Conservation (phyloP, 2,888 invertebrate genomes). For the Cristatella mucedo region DNA sequence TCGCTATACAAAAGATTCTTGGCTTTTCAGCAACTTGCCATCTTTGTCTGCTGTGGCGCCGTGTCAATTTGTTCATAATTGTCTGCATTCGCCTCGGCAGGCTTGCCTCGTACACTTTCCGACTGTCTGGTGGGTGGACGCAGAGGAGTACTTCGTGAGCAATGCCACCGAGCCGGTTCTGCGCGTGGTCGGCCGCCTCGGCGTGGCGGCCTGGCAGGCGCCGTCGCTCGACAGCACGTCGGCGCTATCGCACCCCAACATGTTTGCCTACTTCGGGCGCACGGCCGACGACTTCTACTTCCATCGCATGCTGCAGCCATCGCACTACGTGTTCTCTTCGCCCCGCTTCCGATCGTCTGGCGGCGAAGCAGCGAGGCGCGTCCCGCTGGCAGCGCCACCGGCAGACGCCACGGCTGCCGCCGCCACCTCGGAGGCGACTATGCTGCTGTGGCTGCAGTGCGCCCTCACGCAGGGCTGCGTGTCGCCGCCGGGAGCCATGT, state of each 20-base stretch:
- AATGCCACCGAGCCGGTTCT: background rate
- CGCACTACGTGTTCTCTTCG: background rate
- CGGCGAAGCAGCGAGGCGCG: too few species aligned
- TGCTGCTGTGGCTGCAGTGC: slow-evolving; percentile 5
- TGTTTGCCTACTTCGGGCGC: slow-evolving; percentile 6
- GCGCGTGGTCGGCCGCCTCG: background rate
- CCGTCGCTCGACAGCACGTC: too few species aligned
- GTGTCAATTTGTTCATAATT: too few species aligned
- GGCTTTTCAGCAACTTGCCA: too few species aligned
- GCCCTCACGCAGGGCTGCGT: slow-evolving; percentile 6
- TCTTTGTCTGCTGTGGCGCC: too few species aligned
- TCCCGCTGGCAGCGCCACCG: too few species aligned
- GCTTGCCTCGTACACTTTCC: too few species aligned
- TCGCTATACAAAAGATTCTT: too few species aligned
- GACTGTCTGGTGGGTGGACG: slow-evolving; percentile 5
- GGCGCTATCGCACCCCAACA: slow-evolving; percentile 4
- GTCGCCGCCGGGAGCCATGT: background rate
- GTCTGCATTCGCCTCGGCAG: too few species aligned
- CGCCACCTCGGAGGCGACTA: too few species aligned
- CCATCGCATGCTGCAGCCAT: slow-evolving; percentile 1
- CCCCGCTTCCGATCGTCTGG: too few species aligned
- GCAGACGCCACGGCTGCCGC: too few species aligned
- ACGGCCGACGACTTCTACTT: background rate
- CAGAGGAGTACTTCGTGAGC: background rate
- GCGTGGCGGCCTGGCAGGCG: background rate